A percentile compares a stretch with the other conserved stretches of the same genome.
These are phyloP conservation scores for Eristalis intricaria DNA, from an alignment of 2,888 invertebrate genomes.

Conservation along the genomic window DNA sequence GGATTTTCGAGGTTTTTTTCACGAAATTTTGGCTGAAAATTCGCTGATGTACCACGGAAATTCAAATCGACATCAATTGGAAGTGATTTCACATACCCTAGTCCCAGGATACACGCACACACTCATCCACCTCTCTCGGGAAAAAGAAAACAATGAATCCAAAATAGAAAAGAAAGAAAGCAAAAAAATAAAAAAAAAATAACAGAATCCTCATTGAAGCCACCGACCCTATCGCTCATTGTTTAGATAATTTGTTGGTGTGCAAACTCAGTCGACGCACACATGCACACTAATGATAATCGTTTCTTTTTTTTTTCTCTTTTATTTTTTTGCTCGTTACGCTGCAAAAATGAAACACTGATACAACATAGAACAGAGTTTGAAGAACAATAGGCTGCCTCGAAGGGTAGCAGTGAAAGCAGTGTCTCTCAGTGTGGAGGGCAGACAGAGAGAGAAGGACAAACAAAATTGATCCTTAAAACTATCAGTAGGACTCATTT, in stretches of 20 bases:
- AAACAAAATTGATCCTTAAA: slow-evolving; percentile 8
- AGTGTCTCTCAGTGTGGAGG: neutral
- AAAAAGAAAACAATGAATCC: slow-evolving; percentile 2
- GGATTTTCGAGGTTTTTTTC: no score
- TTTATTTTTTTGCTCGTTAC: neutral
- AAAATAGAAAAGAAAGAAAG: neutral
- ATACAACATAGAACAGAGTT: slow-evolving; percentile 26
- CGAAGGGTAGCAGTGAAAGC: slow-evolving; percentile 3
- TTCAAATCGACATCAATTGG: no score
- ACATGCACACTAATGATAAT: slow-evolving; percentile 39
- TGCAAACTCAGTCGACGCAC: neutral
- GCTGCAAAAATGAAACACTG: slow-evolving; percentile 6
- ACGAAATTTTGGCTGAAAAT: no score
- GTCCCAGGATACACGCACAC: neutral
- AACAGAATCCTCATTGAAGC: neutral
- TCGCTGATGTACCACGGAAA: no score
- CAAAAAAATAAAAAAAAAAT: neutral
- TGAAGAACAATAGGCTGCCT: slow-evolving; percentile 17
- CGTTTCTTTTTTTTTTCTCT: slow-evolving; percentile 9
- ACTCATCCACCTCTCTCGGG: no score
- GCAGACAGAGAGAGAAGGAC: neutral
- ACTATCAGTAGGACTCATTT: slow-evolving; percentile 58
- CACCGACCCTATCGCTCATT: slow-evolving; percentile 14
- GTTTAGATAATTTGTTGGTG: slow-evolving; percentile 34
- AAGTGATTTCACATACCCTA: no score